Base-by-base conservation (phyloP, 2,113 vertebrate genomes). In the Crotalus viridis region DNA sequence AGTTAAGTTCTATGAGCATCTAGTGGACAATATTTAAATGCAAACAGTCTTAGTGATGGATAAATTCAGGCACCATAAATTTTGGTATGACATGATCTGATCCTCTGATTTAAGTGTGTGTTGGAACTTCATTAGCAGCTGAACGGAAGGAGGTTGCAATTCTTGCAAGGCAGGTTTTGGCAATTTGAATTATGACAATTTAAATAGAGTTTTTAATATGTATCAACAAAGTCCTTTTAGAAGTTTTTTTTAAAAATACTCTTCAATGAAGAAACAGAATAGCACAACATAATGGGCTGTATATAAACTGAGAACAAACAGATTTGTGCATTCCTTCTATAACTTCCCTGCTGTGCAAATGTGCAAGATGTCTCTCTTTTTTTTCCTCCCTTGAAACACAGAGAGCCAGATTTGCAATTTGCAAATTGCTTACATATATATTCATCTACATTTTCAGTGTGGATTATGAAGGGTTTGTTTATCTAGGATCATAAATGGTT, bases 401-500 rank as follows among this genome's bases (percentile, higher is more conserved):
- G 69, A 93, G 89, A 0, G 3, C 92, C 56, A 95, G 91, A 39
- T 48, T 33, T 81, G 21, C 55, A 57, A 24, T 89, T 90, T 87
- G 64, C 74, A 90, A 92, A 85, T 26, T 88, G 21, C 85, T 69
- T 89, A 93, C 93, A 94, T 92, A 94, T 59, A 85, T 92, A 94
- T 85, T 93, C 93, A 91, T 94, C 10, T 21, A 57, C 61, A 52
- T 93, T 94, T 81, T 93, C 92, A 93, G 0, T 87, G 46, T 59
- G 89, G 91, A 6, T 21, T 92, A 87, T 55, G 90, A 93, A 90
- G 85, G 33, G 92, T 93, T 21, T 91, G 90, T 87, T 96, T 95
- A 93, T 85, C 87, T 43, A 88, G 94, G 95, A 93, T 88, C 93
- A 69, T n/a, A 93, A 89, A n/a, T 88, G 94, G 94, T 89, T 64